Evolutionary conservation across 2,113 vertebrate genomes (phyloP), one percentile per base, ranked within the genome.

Genomic region (Leucosticte australis): DNA sequence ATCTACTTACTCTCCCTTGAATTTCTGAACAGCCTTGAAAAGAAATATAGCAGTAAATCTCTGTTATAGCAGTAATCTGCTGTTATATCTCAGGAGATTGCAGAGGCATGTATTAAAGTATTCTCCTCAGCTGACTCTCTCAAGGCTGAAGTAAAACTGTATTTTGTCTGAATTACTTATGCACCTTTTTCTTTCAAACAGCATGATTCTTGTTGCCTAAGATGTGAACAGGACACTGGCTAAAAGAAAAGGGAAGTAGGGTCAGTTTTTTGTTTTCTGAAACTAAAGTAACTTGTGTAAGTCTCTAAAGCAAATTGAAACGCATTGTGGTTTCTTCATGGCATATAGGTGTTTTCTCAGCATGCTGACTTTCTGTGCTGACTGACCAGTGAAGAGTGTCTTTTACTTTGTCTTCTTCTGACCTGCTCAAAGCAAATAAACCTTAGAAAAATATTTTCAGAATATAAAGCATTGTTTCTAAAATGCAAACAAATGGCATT

Each of bases 291-390:
- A 52, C 35, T 87, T 83, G 83, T 12, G 10, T 84, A n/a, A 35
- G 49, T 63, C 22, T 84, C 30, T 75, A 90, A 77, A 81, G 39
- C 46, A 94, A 87, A 55, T 52, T 81, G 60, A 95, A 90, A 77
- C 13, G 55, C 23, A 39, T 6, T 59, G 92, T 84, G 89, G 73
- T 94, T 94, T 95, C 33, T 78, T 92, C 86, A 70, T 47, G 42
- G 79, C 39, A 62, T 12, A 74, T 4, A 78, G 80, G 44, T 83
- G 63, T 94, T 94, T 92, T 88, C 50, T 83, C 31, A 89, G 86
- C 22, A 10, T 31, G 52, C 21, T 75, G 42, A 90, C 78, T 96
- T 96, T 95, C 95, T 95, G 80, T 89, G 30, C 47, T 78, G 47
- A 81, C 60, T 94, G 86, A 89, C 86, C 91, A 84, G 33, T 55